Base-by-base conservation (phyloP, 2,888 invertebrate species). In the Pandemis cinnamomeana region DNA sequence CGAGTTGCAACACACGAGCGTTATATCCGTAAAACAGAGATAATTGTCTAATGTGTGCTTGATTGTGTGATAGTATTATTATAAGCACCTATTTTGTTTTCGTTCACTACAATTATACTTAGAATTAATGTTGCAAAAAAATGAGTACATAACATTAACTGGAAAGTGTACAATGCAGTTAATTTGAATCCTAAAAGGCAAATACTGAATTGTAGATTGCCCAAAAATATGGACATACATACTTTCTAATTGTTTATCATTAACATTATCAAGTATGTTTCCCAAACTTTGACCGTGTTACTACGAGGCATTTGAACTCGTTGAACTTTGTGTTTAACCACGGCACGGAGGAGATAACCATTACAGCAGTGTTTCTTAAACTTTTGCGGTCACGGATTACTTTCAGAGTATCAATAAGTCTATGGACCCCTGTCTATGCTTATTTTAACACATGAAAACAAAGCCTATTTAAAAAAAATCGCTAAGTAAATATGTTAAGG, bases 21-120 rank as follows among this genome's bases (percentile, higher is more conserved):
- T 64, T 68, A 63, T 69, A 80, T 82, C 80, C 81, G 79, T 72
- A 78, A 77, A 81, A 82, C 36, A 27, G 48, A 60, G 41, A 61
- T 46, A 36, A 41, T 62, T 73, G 70, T 70, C 61, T 69, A 58
- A 83, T 72, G 83, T 84, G 86, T 86, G 86, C 84, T 86, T 87
- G 82, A 84, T 83, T 82, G 83, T 84, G 84, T 87, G 86, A 86
- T 87, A 85, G 74, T 70, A 67, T 72, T 70, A 58, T 67, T 71
- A 63, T 63, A 72, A 73, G 71, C 46, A 71, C 67, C 27, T 64
- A 46, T 64, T 70, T 74, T 67, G 13, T 61, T 72, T 61, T 71
- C 48, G 46, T 42, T 3, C 51, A 63, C 66, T 27, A 58, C 27
- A 27, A 5, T 58, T 4, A 27, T 10, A 58, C 46, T 36, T 36